Evolutionary conservation across 64 coral and sea anemone genomes (phyloP).

Genomic region (Platygyra sinensis): DNA sequence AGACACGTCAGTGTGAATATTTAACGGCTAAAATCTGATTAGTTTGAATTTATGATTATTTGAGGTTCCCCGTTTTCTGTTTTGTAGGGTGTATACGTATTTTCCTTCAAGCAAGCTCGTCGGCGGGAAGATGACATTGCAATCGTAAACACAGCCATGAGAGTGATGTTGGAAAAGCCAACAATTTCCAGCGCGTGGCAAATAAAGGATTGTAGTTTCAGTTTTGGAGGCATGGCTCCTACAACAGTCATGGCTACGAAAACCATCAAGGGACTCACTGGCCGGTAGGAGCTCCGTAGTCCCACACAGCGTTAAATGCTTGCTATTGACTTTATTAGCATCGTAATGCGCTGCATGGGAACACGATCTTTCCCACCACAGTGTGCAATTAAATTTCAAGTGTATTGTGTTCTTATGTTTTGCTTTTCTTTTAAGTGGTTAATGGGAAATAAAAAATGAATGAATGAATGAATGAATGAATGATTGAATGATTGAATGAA

Average conservation of each 20-base stretch:
- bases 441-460: too few relatives aligned
- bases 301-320: background rate
- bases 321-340: too few relatives aligned
- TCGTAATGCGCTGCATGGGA: too few relatives aligned
- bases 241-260: slow-evolving; percentile 92
- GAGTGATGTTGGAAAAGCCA: slow-evolving; percentile 59
- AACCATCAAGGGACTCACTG: slow-evolving; percentile 76
- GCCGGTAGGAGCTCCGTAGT: slow-evolving; percentile 31
- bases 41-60: background rate
- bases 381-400: too few relatives aligned
- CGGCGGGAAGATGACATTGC: slow-evolving; percentile 90
- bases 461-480: too few relatives aligned
- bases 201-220: slow-evolving; percentile 79
- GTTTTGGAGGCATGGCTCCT: slow-evolving; percentile 92
- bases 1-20: too few relatives aligned
- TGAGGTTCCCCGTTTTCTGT: background rate
- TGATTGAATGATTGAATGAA: too few relatives aligned
- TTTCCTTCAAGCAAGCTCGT: slow-evolving; percentile 86
- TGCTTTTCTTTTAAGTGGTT: too few relatives aligned
- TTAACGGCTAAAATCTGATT: too few relatives aligned
- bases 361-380: too few relatives aligned
- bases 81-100: slow-evolving; percentile 75
- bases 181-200: slow-evolving; percentile 6
- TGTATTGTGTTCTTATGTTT: too few relatives aligned
- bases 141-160: slow-evolving; percentile 89